Base-by-base conservation (phyloP, 2,113 vertebrate species). In the Conger conger region DNA sequence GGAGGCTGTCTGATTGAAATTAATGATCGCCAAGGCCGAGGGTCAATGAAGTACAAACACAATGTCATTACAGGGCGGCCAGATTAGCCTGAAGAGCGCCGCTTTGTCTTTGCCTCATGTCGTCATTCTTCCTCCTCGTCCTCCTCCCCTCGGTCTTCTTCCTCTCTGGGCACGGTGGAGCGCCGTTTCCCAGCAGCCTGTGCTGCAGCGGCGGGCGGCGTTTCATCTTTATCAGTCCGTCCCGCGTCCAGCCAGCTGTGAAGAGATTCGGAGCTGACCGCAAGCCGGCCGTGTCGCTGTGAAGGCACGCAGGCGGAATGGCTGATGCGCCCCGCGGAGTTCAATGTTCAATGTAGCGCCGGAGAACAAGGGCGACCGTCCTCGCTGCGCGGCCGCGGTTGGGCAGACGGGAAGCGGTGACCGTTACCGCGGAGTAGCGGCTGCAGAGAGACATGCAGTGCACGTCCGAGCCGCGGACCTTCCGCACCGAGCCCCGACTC, bases 281-380 rank as follows among this genome's bases (percentile, higher is more conserved):
- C 87, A 35, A 80, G 11, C 84, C 68, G 88, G 84, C 83, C 57
- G 17, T 57, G 83, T 83, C 17, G 85, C 88, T 86, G 53, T 54
- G 85, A 33, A 4, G 82, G n/a, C 85, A 88, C 86, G 83, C 68
- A 30, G 18, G 83, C 88, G 83, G 87, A 90, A 89, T 88, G 83
- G 80, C 88, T 90, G 89, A 93, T 88, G 87, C 80, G 60, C 37
- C 86, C 86, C 89, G 80, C 54, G 45, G 83, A 86, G 88, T 86
- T 77, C 2, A 77, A 85, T 50, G 88, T 86, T 77, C 2, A 77
- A 85, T 50, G 81, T 81, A 76, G 37, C 57, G n/a, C 79, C 23
- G 83, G 76, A 85, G 82, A 86, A 87, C 88, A 84, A 45, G 89
- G 83, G 86, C 63, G 2, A 86, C 79, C 35, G 53, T 82, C 30